Evolutionary conservation across 2,888 invertebrate species (phyloP), one percentile per base, ranked within the genome.

Genomic region (Catocala sponsa): DNA sequence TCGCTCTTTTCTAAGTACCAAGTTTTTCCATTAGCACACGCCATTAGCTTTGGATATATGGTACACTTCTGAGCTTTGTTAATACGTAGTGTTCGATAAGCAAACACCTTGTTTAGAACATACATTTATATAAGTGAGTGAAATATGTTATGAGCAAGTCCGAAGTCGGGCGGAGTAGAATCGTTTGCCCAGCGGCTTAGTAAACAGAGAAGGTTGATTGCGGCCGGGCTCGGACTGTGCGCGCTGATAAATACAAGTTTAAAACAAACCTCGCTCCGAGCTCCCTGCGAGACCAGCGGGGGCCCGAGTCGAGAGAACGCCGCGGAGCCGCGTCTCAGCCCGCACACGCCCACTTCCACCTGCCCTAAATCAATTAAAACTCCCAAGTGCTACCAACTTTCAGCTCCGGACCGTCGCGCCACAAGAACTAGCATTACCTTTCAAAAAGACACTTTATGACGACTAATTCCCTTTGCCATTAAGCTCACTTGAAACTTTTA

Each of bases 341-440:
- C 63, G 70, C 55, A 59, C 59, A 68, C 68, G 47, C 73, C 65
- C 72, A 77, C 80, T 79, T 63, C 77, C 69, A 82, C 80, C 81
- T 82, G 78, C 79, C 73, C 78, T 87, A 86, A 87, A 89, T 89
- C 86, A 90, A 90, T 91, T 90, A 90, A 85, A 88, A 88, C 82
- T 85, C 79, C 72, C 80, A 76, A 83, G 77, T 70, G 76, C 75
- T 75, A 58, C 70, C 71, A 76, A 80, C 72, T 80, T 70, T 55
- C 60, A 70, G 60, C 68, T 55, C 38, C 63, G 63, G 60, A 68
- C 72, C 69, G 64, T 70, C 63, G 62, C 62, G 63, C 68, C 65
- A 63, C 72, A 80, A 82, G 76, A 84, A 80, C 81, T 77, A 81
- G 63, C 74, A 77, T 71, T 81, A 76, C 70, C 63, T 68, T 69